Evolutionary conservation across 1,140 invertebrate species (phyloP).

Genomic region (Onthophagus taurus): DNA sequence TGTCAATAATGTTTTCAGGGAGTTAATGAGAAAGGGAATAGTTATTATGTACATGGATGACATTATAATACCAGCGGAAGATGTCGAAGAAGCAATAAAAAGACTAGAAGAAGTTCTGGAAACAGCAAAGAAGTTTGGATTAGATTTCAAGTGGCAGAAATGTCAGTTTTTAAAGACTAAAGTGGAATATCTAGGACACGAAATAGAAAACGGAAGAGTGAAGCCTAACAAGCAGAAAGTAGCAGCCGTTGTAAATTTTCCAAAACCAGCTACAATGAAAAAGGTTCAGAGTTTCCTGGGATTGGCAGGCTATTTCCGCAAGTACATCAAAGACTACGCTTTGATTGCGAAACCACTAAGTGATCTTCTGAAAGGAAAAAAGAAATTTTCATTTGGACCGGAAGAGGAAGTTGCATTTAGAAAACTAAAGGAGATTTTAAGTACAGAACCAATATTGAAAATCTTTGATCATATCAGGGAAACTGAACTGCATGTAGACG

Average conservation of each 20-base stretch:
- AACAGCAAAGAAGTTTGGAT: background rate
- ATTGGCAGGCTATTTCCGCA: constrained; percentile 2
- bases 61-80: constrained; percentile 17
- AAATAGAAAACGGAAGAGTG: constrained; percentile 1
- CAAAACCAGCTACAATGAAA: constrained; percentile 7
- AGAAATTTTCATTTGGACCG: background rate
- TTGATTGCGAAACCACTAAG: constrained; percentile 7
- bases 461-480: constrained; percentile 22
- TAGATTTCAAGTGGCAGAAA: constrained; percentile 10
- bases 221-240: constrained; percentile 10
- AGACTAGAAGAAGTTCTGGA: constrained; percentile 16
- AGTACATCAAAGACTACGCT: constrained; percentile 7
- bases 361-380: constrained; percentile 2
- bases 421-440: constrained; percentile 16
- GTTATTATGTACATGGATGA: constrained; percentile 20
- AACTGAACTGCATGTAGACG: constrained; percentile 31
- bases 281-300: constrained; percentile 8
- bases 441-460: constrained; percentile 15
- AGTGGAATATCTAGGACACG: constrained; percentile 8
- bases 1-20: constrained; percentile 10
- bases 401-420: background rate
- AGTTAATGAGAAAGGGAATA: constrained; percentile 6
- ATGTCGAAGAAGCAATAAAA: constrained; percentile 16
- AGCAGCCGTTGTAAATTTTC: constrained; percentile 5
- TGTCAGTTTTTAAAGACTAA: constrained; percentile 11